Conservation (phyloP, 2,113 vertebrate genomes). For the Ivindomyrus marchei region DNA sequence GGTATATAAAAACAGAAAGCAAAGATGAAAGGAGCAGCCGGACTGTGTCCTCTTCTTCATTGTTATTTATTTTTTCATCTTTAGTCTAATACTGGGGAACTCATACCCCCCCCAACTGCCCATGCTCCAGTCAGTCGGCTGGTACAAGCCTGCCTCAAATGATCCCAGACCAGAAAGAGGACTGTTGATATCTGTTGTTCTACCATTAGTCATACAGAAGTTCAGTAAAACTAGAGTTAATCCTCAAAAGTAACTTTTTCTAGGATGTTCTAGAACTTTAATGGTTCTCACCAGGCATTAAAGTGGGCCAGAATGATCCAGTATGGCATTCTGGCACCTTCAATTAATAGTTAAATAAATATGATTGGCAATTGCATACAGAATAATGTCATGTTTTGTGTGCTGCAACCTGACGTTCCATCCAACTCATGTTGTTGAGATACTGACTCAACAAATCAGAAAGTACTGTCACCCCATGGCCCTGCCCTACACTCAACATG, state of each 20-base stretch:
- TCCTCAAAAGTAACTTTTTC: background rate
- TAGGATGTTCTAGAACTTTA: background rate
- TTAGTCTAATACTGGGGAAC: background rate
- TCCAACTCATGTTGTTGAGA: too few species aligned
- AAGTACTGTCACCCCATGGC: too few species aligned
- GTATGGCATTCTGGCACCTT: too few species aligned
- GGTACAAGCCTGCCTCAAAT: background rate
- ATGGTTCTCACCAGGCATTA: background rate
- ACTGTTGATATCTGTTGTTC: background rate
- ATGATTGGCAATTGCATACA: too few species aligned
- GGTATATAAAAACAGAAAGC: background rate
- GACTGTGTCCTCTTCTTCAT: background rate
- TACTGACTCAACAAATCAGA: too few species aligned
- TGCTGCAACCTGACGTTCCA: too few species aligned
- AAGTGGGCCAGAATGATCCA: background rate
- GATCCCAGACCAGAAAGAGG: background rate
- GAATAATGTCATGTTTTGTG: too few species aligned
- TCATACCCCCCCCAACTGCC: background rate
- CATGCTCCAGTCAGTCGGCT: background rate
- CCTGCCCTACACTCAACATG: too few species aligned
- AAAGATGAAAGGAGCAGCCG: background rate
- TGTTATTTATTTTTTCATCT: background rate
- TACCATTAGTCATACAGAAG: background rate
- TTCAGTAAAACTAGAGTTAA: background rate
- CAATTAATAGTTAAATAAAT: too few species aligned